Evolutionary conservation across 2,888 invertebrate genomes (phyloP).

Genomic region (Leptinotarsa haldemani): DNA sequence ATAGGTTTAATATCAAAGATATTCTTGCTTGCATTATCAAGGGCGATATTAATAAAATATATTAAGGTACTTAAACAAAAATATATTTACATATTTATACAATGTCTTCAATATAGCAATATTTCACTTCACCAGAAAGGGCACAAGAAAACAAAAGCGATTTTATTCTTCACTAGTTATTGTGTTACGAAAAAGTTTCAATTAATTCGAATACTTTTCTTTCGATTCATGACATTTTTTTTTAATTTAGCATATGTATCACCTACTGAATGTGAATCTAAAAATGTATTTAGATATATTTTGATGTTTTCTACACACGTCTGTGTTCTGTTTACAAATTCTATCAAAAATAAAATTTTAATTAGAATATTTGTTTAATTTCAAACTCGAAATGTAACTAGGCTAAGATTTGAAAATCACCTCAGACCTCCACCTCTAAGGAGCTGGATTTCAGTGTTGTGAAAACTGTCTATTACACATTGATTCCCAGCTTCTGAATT

Average conservation of each 20-base stretch:
- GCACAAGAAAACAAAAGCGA: conserved; percentile 38
- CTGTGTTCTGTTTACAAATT: conserved; percentile 23
- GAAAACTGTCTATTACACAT: too few species aligned
- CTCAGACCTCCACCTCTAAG: too few species aligned
- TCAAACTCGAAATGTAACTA: too few species aligned
- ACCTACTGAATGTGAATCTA: conserved; percentile 29
- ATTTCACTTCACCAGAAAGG: conserved; percentile 36
- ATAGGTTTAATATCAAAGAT: conserved; percentile 14
- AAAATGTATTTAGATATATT: conserved; percentile 38
- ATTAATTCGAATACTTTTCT: conserved; percentile 26
- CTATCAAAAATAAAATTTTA: not conserved
- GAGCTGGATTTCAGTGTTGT: too few species aligned
- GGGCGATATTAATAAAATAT: conserved; percentile 23
- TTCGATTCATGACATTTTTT: conserved; percentile 32
- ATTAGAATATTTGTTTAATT: not conserved
- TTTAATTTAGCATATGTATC: conserved; percentile 9
- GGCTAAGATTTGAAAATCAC: too few species aligned
- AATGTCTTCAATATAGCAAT: conserved; percentile 35
- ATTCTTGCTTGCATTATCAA: conserved; percentile 15
- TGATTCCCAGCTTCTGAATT: too few species aligned
- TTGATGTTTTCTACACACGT: conserved; percentile 41
- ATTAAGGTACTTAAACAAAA: conserved; percentile 32
- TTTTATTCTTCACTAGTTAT: not conserved
- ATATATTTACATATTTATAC: conserved; percentile 22
- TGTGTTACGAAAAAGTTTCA: conserved; percentile 26